phyloP scores from a whole-genome alignment of 2,888 invertebrate genomes.

The Vanessa cardui region DNA sequence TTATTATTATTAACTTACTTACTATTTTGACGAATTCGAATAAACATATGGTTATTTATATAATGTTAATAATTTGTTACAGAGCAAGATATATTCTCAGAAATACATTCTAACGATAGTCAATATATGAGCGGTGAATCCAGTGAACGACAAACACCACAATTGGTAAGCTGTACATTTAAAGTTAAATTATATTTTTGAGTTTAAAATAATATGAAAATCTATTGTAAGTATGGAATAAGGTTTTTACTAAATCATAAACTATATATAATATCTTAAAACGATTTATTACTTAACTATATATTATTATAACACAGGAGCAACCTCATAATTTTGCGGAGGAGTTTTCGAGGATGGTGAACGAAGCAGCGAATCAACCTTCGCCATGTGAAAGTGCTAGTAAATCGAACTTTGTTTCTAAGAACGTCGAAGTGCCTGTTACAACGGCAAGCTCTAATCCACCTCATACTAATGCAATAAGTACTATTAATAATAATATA shows the following conservation, averaged over 20 bases:
- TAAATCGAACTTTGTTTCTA: constrained; percentile 61
- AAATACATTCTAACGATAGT: constrained; percentile 70
- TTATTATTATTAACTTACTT: too few relatives aligned
- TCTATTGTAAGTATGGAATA: neutral
- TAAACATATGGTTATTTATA: too few relatives aligned
- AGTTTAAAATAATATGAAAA: too few relatives aligned
- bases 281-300: too few relatives aligned
- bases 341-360: constrained; percentile 77
- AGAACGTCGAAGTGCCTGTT: constrained; percentile 59
- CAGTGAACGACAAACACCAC: constrained; percentile 80
- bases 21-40: too few relatives aligned
- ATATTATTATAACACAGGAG: constrained; percentile 52
- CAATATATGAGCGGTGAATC: constrained; percentile 71
- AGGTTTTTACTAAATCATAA: neutral
- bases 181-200: neutral
- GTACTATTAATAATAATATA: constrained; percentile 72
- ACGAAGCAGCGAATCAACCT: constrained; percentile 69
- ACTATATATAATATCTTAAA: too few relatives aligned
- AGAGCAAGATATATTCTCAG: constrained; percentile 80
- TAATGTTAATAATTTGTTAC: constrained; percentile 46
- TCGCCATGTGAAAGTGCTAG: constrained; percentile 57
- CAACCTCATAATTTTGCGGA: constrained; percentile 67
- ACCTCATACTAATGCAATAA: constrained; percentile 70
- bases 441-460: constrained; percentile 59
- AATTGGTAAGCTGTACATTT: constrained; percentile 64